Percentiles rank a stretch among this genome's conserved stretches.
phyloP scores from a whole-genome alignment of 35 echinoderm and acorn worm species.

The Lytechinus variegatus region DNA sequence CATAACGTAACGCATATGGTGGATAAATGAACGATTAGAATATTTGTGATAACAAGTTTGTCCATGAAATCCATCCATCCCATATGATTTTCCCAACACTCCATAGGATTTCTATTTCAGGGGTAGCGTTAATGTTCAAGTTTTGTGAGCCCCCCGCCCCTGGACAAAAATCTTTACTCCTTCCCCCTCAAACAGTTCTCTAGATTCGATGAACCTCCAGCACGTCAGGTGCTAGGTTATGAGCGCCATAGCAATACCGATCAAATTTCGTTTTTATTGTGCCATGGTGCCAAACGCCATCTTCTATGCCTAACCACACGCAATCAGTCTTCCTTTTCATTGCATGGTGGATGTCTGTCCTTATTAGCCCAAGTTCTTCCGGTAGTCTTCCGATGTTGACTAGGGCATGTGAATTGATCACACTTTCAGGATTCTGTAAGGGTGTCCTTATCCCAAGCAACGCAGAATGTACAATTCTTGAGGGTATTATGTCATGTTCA shows the following conservation, averaged over 20 bases:
- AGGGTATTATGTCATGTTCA: too few relatives aligned
- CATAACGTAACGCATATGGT: too few relatives aligned
- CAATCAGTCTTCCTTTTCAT: neutral
- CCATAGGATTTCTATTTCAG: too few relatives aligned
- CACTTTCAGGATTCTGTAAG: neutral
- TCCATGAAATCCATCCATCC: too few relatives aligned
- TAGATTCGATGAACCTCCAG: neutral
- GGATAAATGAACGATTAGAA: too few relatives aligned
- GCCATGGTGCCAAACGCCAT: neutral
- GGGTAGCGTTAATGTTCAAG: neutral
- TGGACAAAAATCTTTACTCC: neutral
- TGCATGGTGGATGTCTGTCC: neutral
- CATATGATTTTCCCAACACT: too few relatives aligned
- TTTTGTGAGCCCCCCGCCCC: neutral
- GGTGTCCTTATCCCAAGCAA: neutral
- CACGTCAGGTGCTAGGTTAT: neutral
- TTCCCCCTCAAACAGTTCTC: too few relatives aligned
- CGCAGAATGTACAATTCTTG: neutral
- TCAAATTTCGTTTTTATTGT: slow-evolving; percentile 15
- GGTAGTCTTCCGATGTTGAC: neutral
- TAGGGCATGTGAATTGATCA: neutral
- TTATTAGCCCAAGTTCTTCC: neutral
- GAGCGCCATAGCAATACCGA: neutral
- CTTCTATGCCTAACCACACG: neutral
- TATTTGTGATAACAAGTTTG: too few relatives aligned